Conservation (phyloP, 2,888 invertebrate species). For the Liodrosophila aerea region DNA sequence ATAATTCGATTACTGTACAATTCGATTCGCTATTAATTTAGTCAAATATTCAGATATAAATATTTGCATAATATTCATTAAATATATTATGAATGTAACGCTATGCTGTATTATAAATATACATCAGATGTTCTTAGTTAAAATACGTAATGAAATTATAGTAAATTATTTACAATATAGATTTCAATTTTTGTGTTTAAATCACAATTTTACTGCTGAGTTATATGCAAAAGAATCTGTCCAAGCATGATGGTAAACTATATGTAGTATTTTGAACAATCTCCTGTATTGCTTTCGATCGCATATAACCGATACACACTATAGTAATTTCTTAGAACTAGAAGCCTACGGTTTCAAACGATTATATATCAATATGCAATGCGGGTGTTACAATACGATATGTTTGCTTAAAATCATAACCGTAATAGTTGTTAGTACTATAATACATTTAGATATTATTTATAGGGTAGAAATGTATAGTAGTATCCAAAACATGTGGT, state of each 20-base stretch:
- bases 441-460: constrained; percentile 10
- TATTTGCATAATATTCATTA: constrained; percentile 24
- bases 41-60: constrained; percentile 25
- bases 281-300: constrained; percentile 36
- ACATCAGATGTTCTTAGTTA: no score
- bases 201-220: no score
- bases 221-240: no score
- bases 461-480: constrained; percentile 12
- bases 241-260: no score
- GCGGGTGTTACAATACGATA: constrained; percentile 46
- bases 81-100: no score
- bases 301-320: constrained; percentile 40
- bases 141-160: no score
- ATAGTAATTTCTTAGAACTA: constrained; percentile 42
- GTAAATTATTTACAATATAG: no score
- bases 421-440: constrained; percentile 25
- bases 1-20: constrained; percentile 33
- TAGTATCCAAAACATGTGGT: constrained; percentile 13
- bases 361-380: constrained; percentile 23
- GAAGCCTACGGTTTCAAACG: constrained; percentile 57
- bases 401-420: constrained; percentile 59
- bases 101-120: no score
- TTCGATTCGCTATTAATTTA: constrained; percentile 38
- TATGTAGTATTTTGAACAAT: neutral
- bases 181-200: no score